phyloP scores from a whole-genome alignment of 2,888 invertebrate genomes.

The Oscheius sp. region DNA sequence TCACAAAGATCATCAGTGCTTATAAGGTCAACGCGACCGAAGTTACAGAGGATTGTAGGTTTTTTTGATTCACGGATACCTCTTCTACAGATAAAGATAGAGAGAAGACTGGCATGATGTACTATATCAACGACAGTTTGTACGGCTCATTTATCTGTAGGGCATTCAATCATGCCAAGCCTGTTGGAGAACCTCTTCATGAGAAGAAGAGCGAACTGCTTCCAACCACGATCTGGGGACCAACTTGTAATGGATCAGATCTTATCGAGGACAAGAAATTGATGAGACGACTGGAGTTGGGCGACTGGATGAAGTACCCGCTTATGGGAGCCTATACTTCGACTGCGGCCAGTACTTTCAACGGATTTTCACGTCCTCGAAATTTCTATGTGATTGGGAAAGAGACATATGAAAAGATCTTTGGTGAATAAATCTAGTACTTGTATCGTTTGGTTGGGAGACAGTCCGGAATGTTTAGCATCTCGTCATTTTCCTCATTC shows the following conservation, averaged over 20 bases:
- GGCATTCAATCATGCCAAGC: slow-evolving; percentile 90
- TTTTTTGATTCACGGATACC: not conserved
- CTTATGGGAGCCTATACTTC: slow-evolving; percentile 99
- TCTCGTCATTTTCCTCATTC: too few relatives aligned
- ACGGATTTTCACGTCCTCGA: slow-evolving; percentile 87
- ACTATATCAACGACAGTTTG: slow-evolving; percentile 98
- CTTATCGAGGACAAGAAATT: slow-evolving; percentile 77
- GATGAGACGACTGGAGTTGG: slow-evolving; percentile 83
- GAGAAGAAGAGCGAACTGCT: slow-evolving; percentile 16
- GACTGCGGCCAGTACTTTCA: slow-evolving; percentile 91
- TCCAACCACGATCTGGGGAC: slow-evolving; percentile 84
- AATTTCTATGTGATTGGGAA: slow-evolving; percentile 49
- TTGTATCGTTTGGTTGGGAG: too few relatives aligned
- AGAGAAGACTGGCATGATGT: slow-evolving; percentile 74
- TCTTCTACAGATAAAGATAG: slow-evolving; percentile 37
- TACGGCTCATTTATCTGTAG: slow-evolving; percentile 98
- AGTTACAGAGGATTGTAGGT: too few relatives aligned
- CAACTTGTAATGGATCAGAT: slow-evolving; percentile 94
- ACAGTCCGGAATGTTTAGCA: too few relatives aligned
- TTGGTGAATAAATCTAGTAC: too few relatives aligned
- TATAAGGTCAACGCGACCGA: slow-evolving; percentile 42
- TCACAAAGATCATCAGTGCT: slow-evolving; percentile 85
- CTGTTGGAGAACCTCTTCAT: slow-evolving; percentile 80
- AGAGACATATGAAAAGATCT: not conserved
- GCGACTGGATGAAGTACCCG: slow-evolving; percentile 89